Percentiles rank a stretch among this genome's conserved stretches.
phyloP scores from a whole-genome alignment of 2,113 vertebrate species.

The Hyaena hyaena region DNA sequence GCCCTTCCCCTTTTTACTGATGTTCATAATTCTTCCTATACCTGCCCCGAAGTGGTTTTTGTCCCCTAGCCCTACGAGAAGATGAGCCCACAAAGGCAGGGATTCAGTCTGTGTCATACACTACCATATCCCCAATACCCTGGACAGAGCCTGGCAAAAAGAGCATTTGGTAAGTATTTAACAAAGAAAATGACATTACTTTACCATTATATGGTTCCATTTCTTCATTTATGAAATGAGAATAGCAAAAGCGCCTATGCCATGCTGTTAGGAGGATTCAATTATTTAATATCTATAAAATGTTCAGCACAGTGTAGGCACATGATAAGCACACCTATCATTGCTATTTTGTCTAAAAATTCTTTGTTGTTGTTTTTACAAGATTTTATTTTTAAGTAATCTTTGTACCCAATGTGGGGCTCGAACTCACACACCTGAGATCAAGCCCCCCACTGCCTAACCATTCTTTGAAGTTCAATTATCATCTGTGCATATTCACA shows the following conservation, averaged over 20 bases:
- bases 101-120: neutral
- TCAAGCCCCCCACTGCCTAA: neutral
- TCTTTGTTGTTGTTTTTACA: neutral
- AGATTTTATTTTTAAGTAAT: neutral
- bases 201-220: neutral
- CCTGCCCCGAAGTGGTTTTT: neutral
- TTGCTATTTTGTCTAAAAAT: neutral
- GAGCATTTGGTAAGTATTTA: neutral
- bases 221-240: neutral
- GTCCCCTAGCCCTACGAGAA: neutral
- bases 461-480: neutral
- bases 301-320: accelerated
- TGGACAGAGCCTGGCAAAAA: neutral
- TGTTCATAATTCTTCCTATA: neutral
- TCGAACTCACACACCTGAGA: neutral
- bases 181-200: neutral
- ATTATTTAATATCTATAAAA: neutral
- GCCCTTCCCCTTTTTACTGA: no score
- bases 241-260: neutral
- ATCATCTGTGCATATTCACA: neutral
- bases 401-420: neutral
- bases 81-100: neutral
- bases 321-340: neutral
- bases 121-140: neutral
- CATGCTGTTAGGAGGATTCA: neutral